Conservation (phyloP, 2,888 invertebrate genomes). For the Hypercompe scribonia region DNA sequence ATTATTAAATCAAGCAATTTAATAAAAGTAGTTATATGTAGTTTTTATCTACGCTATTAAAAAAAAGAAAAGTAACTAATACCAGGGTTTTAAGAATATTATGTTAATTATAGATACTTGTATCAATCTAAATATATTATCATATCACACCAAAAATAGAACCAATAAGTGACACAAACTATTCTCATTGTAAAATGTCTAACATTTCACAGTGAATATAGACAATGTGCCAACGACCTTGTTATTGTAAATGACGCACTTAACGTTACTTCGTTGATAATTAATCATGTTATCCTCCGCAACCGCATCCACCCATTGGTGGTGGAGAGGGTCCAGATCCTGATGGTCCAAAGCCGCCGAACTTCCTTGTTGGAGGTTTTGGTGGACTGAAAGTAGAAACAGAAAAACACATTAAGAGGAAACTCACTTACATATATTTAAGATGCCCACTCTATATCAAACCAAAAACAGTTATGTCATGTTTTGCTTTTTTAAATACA, state of each 20-base stretch:
- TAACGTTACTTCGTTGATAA: neutral
- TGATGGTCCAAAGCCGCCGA: slow-evolving; percentile 80
- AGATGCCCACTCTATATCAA: no score
- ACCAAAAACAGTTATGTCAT: no score
- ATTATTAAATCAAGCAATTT: neutral
- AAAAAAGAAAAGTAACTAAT: neutral
- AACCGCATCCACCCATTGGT: slow-evolving; percentile 80
- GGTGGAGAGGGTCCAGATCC: slow-evolving; percentile 77
- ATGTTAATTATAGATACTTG: neutral
- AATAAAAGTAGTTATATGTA: neutral
- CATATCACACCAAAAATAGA: slow-evolving; percentile 1
- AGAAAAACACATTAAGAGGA: no score
- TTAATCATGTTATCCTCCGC: slow-evolving; percentile 59
- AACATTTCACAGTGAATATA: neutral
- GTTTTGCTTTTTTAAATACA: no score
- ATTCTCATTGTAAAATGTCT: neutral
- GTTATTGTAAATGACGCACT: neutral
- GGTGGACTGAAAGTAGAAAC: slow-evolving; percentile 68
- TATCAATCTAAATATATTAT: neutral
- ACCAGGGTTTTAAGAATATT: neutral
- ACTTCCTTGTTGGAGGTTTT: slow-evolving; percentile 76
- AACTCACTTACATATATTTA: no score
- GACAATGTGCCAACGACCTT: neutral
- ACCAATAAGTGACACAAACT: neutral
- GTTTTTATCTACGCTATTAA: neutral